A percentile compares a stretch with the other conserved stretches of the same genome.
Evolutionary conservation across 2,797 vertebrate genomes (phyloP).

Genomic region (Enteromius mattozi): DNA sequence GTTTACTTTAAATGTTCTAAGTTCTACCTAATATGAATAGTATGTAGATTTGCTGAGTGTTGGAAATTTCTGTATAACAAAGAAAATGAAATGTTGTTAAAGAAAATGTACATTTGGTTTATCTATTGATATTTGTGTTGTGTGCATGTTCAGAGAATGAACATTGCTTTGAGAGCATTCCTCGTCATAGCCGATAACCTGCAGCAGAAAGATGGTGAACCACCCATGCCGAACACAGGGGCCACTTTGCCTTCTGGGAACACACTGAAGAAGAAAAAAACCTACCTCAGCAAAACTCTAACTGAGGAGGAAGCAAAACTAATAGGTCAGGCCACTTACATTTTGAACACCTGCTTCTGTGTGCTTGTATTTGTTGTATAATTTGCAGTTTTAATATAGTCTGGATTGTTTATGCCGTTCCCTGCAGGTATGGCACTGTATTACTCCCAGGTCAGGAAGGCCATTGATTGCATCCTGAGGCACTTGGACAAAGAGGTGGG

Average conservation of each 20-base stretch:
- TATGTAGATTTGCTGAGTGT: not conserved
- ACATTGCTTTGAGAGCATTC: conserved; percentile 96
- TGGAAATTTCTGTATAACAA: not conserved
- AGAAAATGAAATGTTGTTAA: too few relatives aligned
- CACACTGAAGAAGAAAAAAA: conserved; percentile 98
- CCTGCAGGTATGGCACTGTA: conserved; percentile 94
- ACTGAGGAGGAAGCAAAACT: conserved; percentile 98
- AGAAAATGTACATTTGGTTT: not conserved
- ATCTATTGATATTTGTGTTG: conserved; percentile 42
- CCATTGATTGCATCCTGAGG: conserved; percentile 95
- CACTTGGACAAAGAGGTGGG: conserved; percentile 99
- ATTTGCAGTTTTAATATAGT: not conserved
- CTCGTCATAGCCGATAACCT: conserved; percentile 97
- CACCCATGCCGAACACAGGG: conserved; percentile 98
- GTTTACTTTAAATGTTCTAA: conserved; percentile 16
- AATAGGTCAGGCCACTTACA: conserved; percentile 81
- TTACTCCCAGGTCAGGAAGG: conserved; percentile 97
- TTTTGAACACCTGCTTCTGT: conserved; percentile 12
- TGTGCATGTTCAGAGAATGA: conserved; percentile 88
- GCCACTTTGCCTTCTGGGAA: conserved; percentile 97
- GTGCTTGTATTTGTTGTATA: not conserved
- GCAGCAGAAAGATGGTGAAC: conserved; percentile 98
- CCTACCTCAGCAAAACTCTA: conserved; percentile 97
- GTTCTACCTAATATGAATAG: not conserved
- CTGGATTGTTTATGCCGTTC: conserved; percentile 40